Conservation (phyloP, 2,113 vertebrate genomes). For the Nipponia nippon region DNA sequence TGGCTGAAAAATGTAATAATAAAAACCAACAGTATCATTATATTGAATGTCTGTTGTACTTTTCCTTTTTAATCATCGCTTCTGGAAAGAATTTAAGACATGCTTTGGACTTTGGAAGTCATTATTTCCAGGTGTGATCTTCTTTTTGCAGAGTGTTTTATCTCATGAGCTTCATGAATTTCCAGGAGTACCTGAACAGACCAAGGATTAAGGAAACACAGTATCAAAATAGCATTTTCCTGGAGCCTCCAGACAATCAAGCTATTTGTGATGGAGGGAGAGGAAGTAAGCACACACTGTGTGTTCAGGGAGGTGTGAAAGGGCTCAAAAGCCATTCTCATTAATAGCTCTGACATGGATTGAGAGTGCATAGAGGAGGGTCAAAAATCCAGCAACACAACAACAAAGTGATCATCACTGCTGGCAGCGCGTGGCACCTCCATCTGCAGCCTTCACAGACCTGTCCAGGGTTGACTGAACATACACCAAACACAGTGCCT, state of each 20-base stretch:
- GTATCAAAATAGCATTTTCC: background rate
- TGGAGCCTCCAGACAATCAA: background rate
- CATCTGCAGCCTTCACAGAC: background rate
- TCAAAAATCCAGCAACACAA: background rate
- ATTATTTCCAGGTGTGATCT: background rate
- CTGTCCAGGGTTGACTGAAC: background rate
- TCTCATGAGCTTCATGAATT: background rate
- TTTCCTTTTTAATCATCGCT: background rate
- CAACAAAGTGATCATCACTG: background rate
- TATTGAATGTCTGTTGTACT: background rate
- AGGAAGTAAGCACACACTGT: background rate
- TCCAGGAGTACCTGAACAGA: background rate
- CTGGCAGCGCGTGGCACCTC: background rate
- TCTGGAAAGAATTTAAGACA: background rate
- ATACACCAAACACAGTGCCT: rapidly evolving
- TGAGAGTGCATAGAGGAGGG: background rate
- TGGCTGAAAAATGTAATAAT: background rate
- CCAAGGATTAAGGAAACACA: background rate
- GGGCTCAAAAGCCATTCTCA: background rate
- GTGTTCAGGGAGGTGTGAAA: background rate
- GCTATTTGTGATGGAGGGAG: background rate
- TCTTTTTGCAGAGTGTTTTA: background rate
- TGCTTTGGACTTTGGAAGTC: background rate
- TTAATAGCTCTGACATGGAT: background rate
- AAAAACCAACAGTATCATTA: background rate